Evolutionary conservation across 2,113 vertebrate genomes (phyloP), one percentile per base, ranked within the genome.

Genomic region (Toxostoma redivivum): DNA sequence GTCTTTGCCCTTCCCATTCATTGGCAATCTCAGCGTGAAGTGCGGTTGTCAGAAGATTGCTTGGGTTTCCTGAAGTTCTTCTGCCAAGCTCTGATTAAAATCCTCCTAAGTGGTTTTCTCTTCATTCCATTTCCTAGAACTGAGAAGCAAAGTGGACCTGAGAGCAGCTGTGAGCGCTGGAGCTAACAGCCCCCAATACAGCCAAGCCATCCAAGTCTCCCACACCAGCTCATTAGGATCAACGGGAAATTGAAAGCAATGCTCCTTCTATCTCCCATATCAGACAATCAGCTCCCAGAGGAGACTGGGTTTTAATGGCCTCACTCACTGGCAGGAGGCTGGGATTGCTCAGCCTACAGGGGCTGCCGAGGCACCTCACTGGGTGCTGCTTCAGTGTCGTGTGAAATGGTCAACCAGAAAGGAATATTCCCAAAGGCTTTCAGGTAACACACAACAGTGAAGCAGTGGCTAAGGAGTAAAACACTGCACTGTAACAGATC

Each of bases 71-170:
- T 94, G 81, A 91, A 90, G 91, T 85, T 96, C 80, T 81, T 78
- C 93, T 87, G 84, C 88, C 95, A 97, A 90, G 64, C 76, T 96
- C 67, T 81, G 85, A 94, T 89, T 96, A 92, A 96, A 97, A 92
- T 65, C 86, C 90, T 94, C 65, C 71, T 85, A 92, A 91, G 91
- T 58, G 83, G 62, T 93, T 94, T 95, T 78, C 86, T 58, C 74
- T 92, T 87, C 47, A 93, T 90, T 91, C 23, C 15, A 78, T 96
- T 95, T 96, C 86, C 91, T 91, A 81, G 69, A 90, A 93, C 56
- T 51, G 84, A 91, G 86, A 71, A 94, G 50, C 16, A 70, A 65
- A 85, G 85, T 0, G 0, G 86, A 72, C 56, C 64, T 12, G 28
- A 91, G n/a, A 78, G 40, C 3, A 0, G 80, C 91, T 37, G 60